A percentile compares a stretch with the other conserved stretches of the same genome.
These are phyloP conservation scores for Osedax frankpressi DNA, from an alignment of 2,888 invertebrate genomes.

Conservation along the genomic window DNA sequence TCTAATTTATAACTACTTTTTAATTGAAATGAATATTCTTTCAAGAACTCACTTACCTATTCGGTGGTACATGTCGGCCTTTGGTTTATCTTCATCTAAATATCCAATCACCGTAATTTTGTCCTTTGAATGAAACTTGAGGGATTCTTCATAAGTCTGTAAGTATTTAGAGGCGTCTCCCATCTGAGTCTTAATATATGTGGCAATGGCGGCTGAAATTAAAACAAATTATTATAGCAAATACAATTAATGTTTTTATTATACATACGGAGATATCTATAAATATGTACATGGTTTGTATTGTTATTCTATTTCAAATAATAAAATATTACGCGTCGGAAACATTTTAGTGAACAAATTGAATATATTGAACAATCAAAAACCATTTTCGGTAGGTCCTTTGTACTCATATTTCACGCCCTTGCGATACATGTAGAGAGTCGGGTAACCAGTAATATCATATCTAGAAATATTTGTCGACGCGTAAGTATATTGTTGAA, in stretches of 20 bases:
- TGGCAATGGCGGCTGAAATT: constrained; percentile 46
- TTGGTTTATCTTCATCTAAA: constrained; percentile 36
- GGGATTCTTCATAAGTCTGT: constrained; percentile 38
- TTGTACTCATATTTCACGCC: constrained; percentile 48
- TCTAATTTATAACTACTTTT: too few species aligned
- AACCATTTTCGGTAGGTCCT: constrained; percentile 35
- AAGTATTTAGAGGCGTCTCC: constrained; percentile 44
- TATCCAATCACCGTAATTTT: constrained; percentile 50
- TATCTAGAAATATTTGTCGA: too few species aligned
- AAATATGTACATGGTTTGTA: background rate
- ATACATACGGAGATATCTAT: background rate
- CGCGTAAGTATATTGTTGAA: too few species aligned
- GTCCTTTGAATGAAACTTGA: constrained; percentile 42
- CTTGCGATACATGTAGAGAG: constrained; percentile 50
- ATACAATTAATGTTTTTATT: too few species aligned
- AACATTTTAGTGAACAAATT: too few species aligned
- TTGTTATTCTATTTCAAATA: too few species aligned
- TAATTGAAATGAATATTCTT: too few species aligned
- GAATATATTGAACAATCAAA: too few species aligned
- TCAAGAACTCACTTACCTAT: too few species aligned
- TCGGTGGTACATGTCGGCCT: too few species aligned
- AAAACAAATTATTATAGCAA: background rate
- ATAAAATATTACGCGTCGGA: too few species aligned
- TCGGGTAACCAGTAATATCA: constrained; percentile 50
- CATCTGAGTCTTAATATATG: constrained; percentile 50